These are phyloP conservation scores for Tamias sibiricus DNA, from an alignment of 2,113 vertebrate species.

Conservation along the genomic window DNA sequence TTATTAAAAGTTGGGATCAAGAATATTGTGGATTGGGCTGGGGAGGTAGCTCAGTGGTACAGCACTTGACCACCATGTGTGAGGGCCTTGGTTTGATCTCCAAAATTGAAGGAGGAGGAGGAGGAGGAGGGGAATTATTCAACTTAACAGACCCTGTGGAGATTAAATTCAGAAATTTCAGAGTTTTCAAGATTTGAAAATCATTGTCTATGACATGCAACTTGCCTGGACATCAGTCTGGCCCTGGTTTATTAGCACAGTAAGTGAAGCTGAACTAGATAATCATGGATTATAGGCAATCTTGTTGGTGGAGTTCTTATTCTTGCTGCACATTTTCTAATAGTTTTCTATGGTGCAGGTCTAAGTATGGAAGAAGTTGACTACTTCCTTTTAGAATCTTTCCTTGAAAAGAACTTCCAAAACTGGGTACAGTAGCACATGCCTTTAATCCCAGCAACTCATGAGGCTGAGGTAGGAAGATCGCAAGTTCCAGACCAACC, in stretches of 20 bases:
- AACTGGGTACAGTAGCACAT: neutral
- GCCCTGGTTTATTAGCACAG: neutral
- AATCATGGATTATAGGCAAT: neutral
- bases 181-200: neutral
- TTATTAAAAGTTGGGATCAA: neutral
- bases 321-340: neutral
- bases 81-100: neutral
- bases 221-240: neutral
- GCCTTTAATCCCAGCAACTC: no score
- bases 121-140: neutral
- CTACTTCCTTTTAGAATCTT: neutral
- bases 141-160: neutral
- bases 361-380: neutral
- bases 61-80: no score
- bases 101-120: no score
- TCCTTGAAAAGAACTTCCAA: conserved; percentile 5
- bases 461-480: no score
- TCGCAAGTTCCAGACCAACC: no score
- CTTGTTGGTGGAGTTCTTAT: neutral
- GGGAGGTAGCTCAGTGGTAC: neutral
- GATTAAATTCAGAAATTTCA: neutral
- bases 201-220: neutral
- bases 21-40: neutral
- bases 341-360: neutral
- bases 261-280: neutral